Conservation (phyloP, 2,797 vertebrate genomes). For the Smutsia temminckii region DNA sequence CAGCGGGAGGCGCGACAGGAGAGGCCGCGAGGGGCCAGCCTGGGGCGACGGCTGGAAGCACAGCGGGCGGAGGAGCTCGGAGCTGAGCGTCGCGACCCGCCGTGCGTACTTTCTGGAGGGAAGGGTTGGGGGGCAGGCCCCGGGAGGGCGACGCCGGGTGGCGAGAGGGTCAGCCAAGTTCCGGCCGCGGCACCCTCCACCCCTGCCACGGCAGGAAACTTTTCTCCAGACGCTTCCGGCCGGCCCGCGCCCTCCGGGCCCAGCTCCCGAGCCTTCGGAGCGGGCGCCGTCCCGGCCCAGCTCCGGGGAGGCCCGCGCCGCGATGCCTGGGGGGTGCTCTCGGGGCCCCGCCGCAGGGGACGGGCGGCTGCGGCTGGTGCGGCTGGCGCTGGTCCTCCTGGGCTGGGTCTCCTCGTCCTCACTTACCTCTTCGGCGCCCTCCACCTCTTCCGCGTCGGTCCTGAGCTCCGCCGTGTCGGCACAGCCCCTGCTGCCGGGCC, state of each 20-base stretch:
- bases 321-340: conserved; percentile 64
- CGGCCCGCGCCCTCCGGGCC: background rate
- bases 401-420: conserved; percentile 79
- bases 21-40: conserved; percentile 30
- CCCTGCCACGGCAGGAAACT: conserved; percentile 54
- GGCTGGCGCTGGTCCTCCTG: conserved; percentile 79
- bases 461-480: conserved; percentile 45
- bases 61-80: background rate
- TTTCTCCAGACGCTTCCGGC: conserved; percentile 49
- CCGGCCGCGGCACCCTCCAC: background rate
- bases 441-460: conserved; percentile 5
- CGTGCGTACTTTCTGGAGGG: conserved; percentile 69
- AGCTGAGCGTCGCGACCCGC: background rate
- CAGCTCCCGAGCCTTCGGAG: conserved; percentile 34
- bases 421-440: conserved; percentile 48
- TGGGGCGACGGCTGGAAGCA: conserved; percentile 15
- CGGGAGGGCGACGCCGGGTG: conserved; percentile 37
- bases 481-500: conserved; percentile 67
- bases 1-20: background rate
- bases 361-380: conserved; percentile 76
- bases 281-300: conserved; percentile 47
- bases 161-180: background rate
- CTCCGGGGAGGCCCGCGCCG: conserved; percentile 67
- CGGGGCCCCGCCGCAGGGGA: conserved; percentile 62
- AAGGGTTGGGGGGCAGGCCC: conserved; percentile 39